phyloP scores from a whole-genome alignment of 2,888 invertebrate genomes.

The Drosophila kambysellisi region DNA sequence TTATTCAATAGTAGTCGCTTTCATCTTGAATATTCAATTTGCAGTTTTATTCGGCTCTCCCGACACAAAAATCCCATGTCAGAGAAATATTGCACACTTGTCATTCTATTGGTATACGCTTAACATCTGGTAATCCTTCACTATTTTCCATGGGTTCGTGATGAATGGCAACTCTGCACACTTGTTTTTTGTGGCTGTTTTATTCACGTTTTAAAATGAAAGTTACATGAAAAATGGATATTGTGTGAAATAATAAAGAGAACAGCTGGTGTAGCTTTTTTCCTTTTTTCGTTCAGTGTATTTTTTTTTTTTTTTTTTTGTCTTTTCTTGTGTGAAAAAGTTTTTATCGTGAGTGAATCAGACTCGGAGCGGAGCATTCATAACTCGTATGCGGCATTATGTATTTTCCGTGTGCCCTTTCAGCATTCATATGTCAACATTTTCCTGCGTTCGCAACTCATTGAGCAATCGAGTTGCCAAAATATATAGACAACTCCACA shows the following conservation, averaged over 20 bases:
- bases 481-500: slow-evolving; percentile 1
- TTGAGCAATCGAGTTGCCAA: slow-evolving; percentile 62
- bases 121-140: slow-evolving; percentile 14
- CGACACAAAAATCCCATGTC: too few species aligned
- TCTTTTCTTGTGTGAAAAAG: slow-evolving; percentile 1
- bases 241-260: slow-evolving; percentile 9
- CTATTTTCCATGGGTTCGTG: not conserved
- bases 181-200: not conserved
- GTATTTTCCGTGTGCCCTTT: slow-evolving; percentile 10
- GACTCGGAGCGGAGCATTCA: slow-evolving; percentile 16
- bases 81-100: not conserved
- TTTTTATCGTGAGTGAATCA: slow-evolving; percentile 25
- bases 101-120: slow-evolving; percentile 6
- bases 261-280: not conserved
- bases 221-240: not conserved
- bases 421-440: slow-evolving; percentile 61
- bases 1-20: not conserved
- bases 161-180: slow-evolving; percentile 14
- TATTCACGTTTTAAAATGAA: not conserved
- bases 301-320: not conserved
- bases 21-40: not conserved
- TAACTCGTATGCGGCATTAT: slow-evolving; percentile 28
- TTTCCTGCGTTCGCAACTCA: slow-evolving; percentile 65
- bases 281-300: not conserved
- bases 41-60: not conserved